phyloP scores from a whole-genome alignment of 2,113 vertebrate genomes.

The Psophia crepitans region DNA sequence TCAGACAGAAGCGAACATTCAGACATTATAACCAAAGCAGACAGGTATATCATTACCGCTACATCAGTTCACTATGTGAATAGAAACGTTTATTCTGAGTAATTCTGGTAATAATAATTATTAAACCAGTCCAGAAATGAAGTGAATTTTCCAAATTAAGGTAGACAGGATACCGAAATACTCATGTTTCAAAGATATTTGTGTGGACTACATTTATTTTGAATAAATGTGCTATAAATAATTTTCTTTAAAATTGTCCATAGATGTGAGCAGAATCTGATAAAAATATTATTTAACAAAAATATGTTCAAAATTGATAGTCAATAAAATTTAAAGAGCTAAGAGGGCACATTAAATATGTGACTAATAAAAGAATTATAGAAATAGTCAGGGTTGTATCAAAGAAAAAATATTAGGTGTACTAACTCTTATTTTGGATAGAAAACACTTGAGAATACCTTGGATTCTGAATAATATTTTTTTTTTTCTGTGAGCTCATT shows the following conservation, averaged over 20 bases:
- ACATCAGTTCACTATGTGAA: not conserved
- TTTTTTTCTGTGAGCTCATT: not conserved
- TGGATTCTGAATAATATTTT: not conserved
- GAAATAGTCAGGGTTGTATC: not conserved
- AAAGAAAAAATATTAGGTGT: not conserved
- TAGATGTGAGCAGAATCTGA: not conserved
- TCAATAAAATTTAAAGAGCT: not conserved
- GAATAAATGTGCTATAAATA: not conserved
- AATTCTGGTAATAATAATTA: not conserved
- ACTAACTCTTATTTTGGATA: not conserved
- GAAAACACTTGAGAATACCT: not conserved
- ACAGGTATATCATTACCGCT: not conserved
- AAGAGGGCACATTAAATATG: not conserved
- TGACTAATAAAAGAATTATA: not conserved
- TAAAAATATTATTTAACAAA: not conserved
- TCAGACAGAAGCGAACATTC: not conserved
- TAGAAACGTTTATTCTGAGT: not conserved
- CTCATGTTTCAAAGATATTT: not conserved
- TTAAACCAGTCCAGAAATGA: not conserved
- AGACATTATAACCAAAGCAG: not conserved
- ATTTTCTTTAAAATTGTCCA: not conserved
- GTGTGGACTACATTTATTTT: not conserved
- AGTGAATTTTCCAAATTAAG: not conserved
- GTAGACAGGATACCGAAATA: not conserved
- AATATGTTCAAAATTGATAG: not conserved